Evolutionary conservation across 2,888 invertebrate genomes (phyloP).

Genomic region (Nebria brevicollis): DNA sequence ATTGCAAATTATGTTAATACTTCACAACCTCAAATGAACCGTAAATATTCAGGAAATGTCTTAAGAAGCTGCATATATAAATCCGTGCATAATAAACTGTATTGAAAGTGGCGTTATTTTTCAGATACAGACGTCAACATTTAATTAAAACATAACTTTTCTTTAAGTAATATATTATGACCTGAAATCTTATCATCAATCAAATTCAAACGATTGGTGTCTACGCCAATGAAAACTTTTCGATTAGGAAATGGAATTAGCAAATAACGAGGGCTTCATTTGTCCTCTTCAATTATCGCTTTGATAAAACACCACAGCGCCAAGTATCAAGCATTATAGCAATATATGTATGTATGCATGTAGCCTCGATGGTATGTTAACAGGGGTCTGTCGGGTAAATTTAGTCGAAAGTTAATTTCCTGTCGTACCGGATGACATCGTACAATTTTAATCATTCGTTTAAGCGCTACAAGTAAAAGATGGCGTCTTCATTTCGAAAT

Average conservation of each 20-base stretch:
- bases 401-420: slow-evolving; percentile 42
- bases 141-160: too few relatives aligned
- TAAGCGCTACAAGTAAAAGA: slow-evolving; percentile 16
- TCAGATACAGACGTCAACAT: neutral
- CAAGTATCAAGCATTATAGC: slow-evolving; percentile 23
- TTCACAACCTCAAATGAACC: neutral
- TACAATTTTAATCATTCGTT: slow-evolving; percentile 35
- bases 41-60: neutral
- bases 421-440: slow-evolving; percentile 22
- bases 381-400: slow-evolving; percentile 17
- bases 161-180: too few relatives aligned
- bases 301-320: slow-evolving; percentile 23
- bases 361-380: slow-evolving; percentile 4
- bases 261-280: slow-evolving; percentile 21
- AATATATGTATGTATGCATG: slow-evolving; percentile 16
- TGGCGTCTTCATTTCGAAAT: neutral
- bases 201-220: neutral
- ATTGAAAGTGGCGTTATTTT: too few relatives aligned
- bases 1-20: neutral
- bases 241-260: neutral
- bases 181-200: neutral
- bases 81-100: neutral
- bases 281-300: slow-evolving; percentile 31
- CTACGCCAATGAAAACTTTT: neutral
- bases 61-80: neutral